Evolutionary conservation across 92 coral and sea anemone species (phyloP).

Genomic region (Micromussa lordhowensis): DNA sequence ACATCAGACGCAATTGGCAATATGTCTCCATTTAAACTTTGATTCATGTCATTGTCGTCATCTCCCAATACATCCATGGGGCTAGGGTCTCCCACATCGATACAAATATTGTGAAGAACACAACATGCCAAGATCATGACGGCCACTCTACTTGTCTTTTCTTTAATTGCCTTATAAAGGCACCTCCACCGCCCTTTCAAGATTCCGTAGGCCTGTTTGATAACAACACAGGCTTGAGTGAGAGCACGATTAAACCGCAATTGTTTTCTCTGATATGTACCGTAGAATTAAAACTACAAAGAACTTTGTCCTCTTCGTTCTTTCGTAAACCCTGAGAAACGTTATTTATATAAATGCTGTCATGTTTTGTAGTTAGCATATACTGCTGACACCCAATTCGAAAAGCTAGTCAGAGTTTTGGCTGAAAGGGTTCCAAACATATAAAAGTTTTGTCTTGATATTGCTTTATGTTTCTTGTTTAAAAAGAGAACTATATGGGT

Average conservation of each 20-base stretch:
- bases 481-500: no score
- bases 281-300: no score
- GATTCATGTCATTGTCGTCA: conserved; percentile 35
- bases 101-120: conserved; percentile 58
- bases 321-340: no score
- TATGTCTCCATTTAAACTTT: conserved; percentile 55
- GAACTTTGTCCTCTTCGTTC: no score
- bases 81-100: conserved; percentile 62
- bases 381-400: no score
- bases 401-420: no score
- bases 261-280: no score
- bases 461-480: no score
- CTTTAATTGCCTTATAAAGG: conserved; percentile 56
- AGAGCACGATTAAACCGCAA: conserved; percentile 48
- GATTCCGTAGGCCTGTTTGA: conserved; percentile 61
- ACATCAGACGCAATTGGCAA: conserved; percentile 47
- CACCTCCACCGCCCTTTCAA: conserved; percentile 59
- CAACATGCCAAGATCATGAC: conserved; percentile 58
- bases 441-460: no score
- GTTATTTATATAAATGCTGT: no score
- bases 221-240: conserved; percentile 60
- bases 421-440: no score
- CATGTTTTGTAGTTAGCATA: no score
- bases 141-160: conserved; percentile 62
- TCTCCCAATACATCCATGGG: conserved; percentile 37